Percentiles rank a stretch among this genome's conserved stretches.
phyloP scores from a whole-genome alignment of 53 echinoderm and acorn worm species.

The Paelopatides confundens region DNA sequence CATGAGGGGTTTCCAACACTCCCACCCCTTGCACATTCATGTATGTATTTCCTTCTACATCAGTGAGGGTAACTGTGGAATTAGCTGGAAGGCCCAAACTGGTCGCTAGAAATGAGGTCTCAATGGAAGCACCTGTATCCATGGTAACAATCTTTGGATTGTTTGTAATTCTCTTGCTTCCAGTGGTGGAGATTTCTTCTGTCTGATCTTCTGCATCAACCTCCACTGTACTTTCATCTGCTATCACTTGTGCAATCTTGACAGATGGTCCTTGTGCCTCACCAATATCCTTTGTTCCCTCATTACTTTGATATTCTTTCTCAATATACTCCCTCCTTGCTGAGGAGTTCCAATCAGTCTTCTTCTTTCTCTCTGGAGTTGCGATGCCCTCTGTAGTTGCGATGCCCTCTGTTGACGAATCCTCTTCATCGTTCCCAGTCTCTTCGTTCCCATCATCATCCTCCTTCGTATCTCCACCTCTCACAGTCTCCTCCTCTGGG shows the following conservation, averaged over 20 bases:
- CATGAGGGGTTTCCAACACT: neutral
- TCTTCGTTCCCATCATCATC: neutral
- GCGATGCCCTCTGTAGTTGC: no score
- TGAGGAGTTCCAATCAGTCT: no score
- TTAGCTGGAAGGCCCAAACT: neutral
- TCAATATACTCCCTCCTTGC: no score
- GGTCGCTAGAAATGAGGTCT: neutral
- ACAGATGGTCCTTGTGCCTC: neutral
- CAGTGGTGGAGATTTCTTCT: neutral
- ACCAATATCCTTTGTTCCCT: neutral
- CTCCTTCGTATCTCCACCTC: neutral
- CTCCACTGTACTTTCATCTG: slow-evolving; percentile 14
- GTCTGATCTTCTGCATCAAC: neutral
- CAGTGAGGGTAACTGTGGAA: slow-evolving; percentile 17
- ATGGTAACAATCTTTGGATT: neutral
- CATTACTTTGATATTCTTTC: neutral
- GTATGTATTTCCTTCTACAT: neutral
- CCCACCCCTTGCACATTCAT: slow-evolving; percentile 8
- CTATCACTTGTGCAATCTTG: neutral
- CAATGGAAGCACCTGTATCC: neutral
- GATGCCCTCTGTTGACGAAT: neutral
- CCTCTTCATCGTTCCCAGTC: neutral
- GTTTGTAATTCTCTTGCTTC: neutral
- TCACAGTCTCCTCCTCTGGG: neutral
- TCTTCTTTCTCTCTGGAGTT: neutral